phyloP scores from a whole-genome alignment of 2,888 invertebrate species.

The Drosophila dives region DNA sequence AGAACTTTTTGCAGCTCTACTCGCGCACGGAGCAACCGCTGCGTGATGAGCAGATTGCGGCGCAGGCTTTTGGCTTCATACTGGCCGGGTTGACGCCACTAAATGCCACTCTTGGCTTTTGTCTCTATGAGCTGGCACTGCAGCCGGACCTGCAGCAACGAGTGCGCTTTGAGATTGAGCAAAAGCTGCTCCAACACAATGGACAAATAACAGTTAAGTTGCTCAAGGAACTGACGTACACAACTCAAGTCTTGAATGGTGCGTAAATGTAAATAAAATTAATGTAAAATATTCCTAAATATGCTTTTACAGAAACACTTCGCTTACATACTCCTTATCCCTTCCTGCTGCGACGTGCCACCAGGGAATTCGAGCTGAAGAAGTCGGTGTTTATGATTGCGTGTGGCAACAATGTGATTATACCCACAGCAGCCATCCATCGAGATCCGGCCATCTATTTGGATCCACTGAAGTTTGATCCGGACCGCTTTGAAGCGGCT shows the following conservation, averaged over 20 bases:
- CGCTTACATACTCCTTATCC: conserved; percentile 85
- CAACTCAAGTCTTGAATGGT: conserved; percentile 82
- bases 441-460: conserved; percentile 85
- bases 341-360: conserved; percentile 74
- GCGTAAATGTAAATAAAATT: conserved; percentile 11
- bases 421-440: conserved; percentile 86
- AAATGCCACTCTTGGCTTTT: conserved; percentile 87
- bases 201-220: conserved; percentile 66
- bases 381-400: conserved; percentile 79
- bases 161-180: conserved; percentile 69
- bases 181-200: conserved; percentile 56
- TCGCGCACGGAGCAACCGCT: conserved; percentile 75
- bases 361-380: conserved; percentile 75
- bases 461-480: conserved; percentile 88
- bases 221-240: conserved; percentile 72
- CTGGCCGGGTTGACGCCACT: conserved; percentile 88
- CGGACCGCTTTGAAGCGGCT: conserved; percentile 87
- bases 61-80: conserved; percentile 82
- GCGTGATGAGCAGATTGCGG: conserved; percentile 77
- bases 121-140: conserved; percentile 81
- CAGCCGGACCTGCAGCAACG: conserved; percentile 75
- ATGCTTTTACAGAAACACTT: conserved; percentile 84
- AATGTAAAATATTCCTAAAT: too few relatives aligned
- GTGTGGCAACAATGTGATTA: conserved; percentile 74
- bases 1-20: conserved; percentile 87